Evolutionary conservation across 1,140 invertebrate species (phyloP), one percentile per base, ranked within the genome.

Genomic region (Zaprionus ornatus): DNA sequence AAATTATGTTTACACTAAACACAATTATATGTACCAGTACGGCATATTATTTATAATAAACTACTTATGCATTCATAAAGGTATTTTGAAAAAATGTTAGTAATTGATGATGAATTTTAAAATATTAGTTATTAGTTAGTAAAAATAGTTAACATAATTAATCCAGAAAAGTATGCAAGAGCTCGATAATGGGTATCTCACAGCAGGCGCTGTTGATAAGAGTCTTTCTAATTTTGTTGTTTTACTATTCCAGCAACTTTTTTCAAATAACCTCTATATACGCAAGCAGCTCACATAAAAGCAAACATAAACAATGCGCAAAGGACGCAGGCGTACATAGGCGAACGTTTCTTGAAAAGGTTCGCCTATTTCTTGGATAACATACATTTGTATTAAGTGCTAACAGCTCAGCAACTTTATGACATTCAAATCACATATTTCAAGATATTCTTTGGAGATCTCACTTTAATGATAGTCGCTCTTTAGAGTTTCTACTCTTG

Each of bases 311-410:
- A 50, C 45, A 23, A 23, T 3, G 12, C 19, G 5, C 17, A 50
- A 50, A 50, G 9, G 45, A 50, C 45, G 45, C 45, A 50, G 45
- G 45, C 45, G 45, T 50, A 50, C 45, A n/a, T 17, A 7, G 40
- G 3, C 40, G 40, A 42, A 3, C 40, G 17, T 45, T 9, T 10
- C 40, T 6, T 45, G n/a, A 45, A 45, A 45, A 45, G 40, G n/a
- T n/a, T 17, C n/a, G 40, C 19, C 10, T 45, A 45, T n/a, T 2
- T 7, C 1, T 4, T 17, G n/a, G 40, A 42, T 42, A 37, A 37
- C 13, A 37, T 37, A 37, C 4, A 4, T 9, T 9, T 7, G 3
- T 45, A 15, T 17, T 17, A 19, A 17, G 40, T 9, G 7, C 7
- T 6, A 45, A 9, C n/a, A 17, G 1, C n/a, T 40, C 6, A 7